phyloP scores from a whole-genome alignment of 2,797 vertebrate species.

The Sebastes hubbsi region DNA sequence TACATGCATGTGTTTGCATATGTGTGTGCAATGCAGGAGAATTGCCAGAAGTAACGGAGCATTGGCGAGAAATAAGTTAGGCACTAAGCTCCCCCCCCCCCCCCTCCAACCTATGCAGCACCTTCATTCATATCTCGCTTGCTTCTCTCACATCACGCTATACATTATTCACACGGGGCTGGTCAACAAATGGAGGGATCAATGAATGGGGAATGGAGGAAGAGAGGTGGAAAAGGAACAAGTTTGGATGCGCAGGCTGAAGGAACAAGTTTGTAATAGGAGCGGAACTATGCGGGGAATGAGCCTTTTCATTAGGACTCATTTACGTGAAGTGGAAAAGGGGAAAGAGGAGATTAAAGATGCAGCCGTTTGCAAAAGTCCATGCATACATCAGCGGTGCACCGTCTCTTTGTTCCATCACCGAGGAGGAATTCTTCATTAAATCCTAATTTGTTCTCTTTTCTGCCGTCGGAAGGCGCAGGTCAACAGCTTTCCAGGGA shows the following conservation, averaged over 20 bases:
- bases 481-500: slow-evolving; percentile 7
- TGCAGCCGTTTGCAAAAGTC: slow-evolving; percentile 21
- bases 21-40: slow-evolving; percentile 17
- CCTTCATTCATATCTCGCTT: slow-evolving; percentile 33
- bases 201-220: slow-evolving; percentile 43
- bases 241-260: slow-evolving; percentile 38
- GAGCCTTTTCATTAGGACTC: slow-evolving; percentile 54
- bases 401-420: slow-evolving; percentile 1
- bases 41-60: slow-evolving; percentile 39
- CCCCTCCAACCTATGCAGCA: not conserved
- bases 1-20: slow-evolving; percentile 32
- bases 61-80: slow-evolving; percentile 50
- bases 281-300: slow-evolving; percentile 18
- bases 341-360: slow-evolving; percentile 40
- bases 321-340: slow-evolving; percentile 43
- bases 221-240: slow-evolving; percentile 39
- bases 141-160: slow-evolving; percentile 27
- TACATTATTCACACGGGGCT: slow-evolving; percentile 66
- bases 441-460: slow-evolving; percentile 11
- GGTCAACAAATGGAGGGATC: slow-evolving; percentile 62
- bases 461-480: not conserved
- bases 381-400: slow-evolving; percentile 19
- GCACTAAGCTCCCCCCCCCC: slow-evolving; percentile 17
- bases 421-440: slow-evolving; percentile 21
- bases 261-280: slow-evolving; percentile 51